Percentiles rank a stretch among this genome's conserved stretches.
Conservation (phyloP, 1,140 invertebrate genomes). For the Apolygus lucorum region DNA sequence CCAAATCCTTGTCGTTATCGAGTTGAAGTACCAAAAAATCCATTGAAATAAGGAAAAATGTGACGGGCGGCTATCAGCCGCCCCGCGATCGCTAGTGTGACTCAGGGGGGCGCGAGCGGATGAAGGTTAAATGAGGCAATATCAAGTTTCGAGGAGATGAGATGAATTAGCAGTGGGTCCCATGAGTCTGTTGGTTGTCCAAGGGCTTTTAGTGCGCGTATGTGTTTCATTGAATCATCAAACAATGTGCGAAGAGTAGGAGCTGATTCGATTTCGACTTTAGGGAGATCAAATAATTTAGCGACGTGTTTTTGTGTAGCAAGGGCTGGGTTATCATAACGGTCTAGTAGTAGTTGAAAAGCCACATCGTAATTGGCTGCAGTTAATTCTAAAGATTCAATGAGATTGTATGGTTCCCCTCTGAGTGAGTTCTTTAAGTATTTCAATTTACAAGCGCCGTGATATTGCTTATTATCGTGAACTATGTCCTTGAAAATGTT, state of each 20-base stretch:
- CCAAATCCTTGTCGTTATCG: no score
- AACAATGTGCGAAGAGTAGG: background rate
- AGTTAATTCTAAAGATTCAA: background rate
- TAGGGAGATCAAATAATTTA: background rate
- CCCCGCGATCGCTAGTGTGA: no score
- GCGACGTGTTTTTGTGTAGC: background rate
- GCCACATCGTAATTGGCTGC: background rate
- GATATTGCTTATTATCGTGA: background rate
- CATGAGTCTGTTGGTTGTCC: background rate
- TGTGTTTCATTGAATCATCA: background rate
- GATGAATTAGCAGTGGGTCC: background rate
- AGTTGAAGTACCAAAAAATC: no score
- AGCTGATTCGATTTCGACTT: background rate
- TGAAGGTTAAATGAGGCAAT: no score
- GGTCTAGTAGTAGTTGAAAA: background rate
- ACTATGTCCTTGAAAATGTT: background rate
- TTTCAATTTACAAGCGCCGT: background rate
- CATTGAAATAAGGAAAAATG: no score
- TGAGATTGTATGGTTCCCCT: background rate
- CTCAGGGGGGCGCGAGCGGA: no score
- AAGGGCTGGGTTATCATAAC: background rate
- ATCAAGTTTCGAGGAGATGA: background rate
- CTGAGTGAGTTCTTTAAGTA: background rate
- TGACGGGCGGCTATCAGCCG: no score
- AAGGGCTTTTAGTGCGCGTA: background rate